Conservation (phyloP, 2,888 invertebrate species). For the Trachelus tabidus region DNA sequence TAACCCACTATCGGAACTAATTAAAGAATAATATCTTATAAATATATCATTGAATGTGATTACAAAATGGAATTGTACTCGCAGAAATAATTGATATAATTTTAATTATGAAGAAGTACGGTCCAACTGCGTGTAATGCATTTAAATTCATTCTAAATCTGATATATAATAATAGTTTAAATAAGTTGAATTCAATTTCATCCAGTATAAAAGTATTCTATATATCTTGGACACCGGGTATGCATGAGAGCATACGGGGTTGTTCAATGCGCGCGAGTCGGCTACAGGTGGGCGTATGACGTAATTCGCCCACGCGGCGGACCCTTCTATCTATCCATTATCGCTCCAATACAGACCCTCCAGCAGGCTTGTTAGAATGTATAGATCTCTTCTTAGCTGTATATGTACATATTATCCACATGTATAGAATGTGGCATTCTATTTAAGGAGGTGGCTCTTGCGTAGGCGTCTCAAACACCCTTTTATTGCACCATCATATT, state of each 20-base stretch:
- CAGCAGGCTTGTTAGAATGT: not conserved
- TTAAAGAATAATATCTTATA: not conserved
- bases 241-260: conserved; percentile 18
- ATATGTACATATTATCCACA: not conserved
- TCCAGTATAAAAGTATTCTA: not conserved
- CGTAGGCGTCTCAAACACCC: not conserved
- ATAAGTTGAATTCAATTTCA: not conserved
- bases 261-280: conserved; percentile 35
- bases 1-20: not conserved
- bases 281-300: conserved; percentile 62
- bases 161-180: not conserved
- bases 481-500: not conserved
- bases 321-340: conserved; percentile 45
- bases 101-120: not conserved
- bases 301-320: conserved; percentile 58
- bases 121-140: not conserved
- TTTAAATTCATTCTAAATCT: not conserved
- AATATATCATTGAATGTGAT: not conserved
- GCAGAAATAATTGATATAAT: not conserved
- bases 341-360: conserved; percentile 36
- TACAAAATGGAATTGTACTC: not conserved
- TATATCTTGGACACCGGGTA: conserved; percentile 33
- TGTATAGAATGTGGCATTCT: not conserved
- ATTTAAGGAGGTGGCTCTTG: not conserved
- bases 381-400: not conserved